Percentiles rank a stretch among this genome's conserved stretches.
These are phyloP conservation scores for Anagyrus pseudococci DNA, from an alignment of 2,888 invertebrate species.

Conservation along the genomic window DNA sequence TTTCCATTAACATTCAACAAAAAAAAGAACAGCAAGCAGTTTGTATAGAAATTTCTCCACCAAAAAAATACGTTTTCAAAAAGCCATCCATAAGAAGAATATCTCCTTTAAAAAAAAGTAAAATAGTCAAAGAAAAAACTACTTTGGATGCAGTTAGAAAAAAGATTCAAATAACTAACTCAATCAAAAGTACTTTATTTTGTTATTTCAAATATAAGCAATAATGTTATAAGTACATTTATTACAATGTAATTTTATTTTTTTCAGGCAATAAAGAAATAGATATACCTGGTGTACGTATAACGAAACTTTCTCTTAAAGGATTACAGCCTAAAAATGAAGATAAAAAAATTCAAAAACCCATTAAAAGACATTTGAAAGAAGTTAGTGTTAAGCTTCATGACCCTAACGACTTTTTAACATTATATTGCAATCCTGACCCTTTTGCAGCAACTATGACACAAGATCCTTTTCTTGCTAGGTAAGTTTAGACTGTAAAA, in stretches of 20 bases:
- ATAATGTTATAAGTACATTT: slow-evolving; percentile 2
- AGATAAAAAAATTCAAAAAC: slow-evolving; percentile 26
- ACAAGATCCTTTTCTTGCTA: slow-evolving; percentile 72
- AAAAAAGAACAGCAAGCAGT: slow-evolving; percentile 17
- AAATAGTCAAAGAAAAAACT: slow-evolving; percentile 47
- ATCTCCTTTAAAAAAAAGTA: slow-evolving; percentile 45
- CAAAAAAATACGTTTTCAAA: slow-evolving; percentile 28
- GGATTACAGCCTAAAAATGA: slow-evolving; percentile 39
- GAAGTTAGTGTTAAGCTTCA: slow-evolving; percentile 47
- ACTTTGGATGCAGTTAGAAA: slow-evolving; percentile 39
- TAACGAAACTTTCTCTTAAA: slow-evolving; percentile 48
- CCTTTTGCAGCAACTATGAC: slow-evolving; percentile 67
- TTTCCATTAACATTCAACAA: not conserved
- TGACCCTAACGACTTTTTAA: slow-evolving; percentile 55
- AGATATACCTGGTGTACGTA: slow-evolving; percentile 47
- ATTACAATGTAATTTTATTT: slow-evolving; percentile 13
- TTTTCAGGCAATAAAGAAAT: slow-evolving; percentile 38
- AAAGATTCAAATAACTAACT: slow-evolving; percentile 43
- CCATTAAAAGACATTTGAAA: slow-evolving; percentile 11
- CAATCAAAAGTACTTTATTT: slow-evolving; percentile 41
- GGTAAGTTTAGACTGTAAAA: slow-evolving; percentile 38
- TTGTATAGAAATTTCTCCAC: slow-evolving; percentile 47
- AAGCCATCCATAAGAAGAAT: slow-evolving; percentile 38
- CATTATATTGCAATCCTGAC: slow-evolving; percentile 62
- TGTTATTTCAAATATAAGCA: slow-evolving; percentile 1